Evolutionary conservation across 2,888 invertebrate species (phyloP), one percentile per base, ranked within the genome.

Genomic region (Ecliptopera silaceata): DNA sequence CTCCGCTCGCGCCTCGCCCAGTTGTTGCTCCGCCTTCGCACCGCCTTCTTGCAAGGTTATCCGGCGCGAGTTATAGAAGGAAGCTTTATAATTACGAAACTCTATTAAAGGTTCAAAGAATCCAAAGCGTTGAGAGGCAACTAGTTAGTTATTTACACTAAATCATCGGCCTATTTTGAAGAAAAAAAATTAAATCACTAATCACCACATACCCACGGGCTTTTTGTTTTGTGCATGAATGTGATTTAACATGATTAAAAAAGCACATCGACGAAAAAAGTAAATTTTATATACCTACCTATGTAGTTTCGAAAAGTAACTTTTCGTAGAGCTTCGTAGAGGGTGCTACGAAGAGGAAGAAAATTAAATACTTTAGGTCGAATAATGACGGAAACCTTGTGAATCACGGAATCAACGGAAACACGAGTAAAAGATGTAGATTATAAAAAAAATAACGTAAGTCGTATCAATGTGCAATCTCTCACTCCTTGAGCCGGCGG

Each of bases 1-100:
- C 74, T 51, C 11, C 29, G 10, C 38, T 18, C 38, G 72, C 75
- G 68, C 79, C 82, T 78, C 83, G 71, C 84, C 84, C 72, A 69
- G 64, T 49, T 43, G 41, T n/a, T 42, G 66, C 68, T 38, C 80
- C 80, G 75, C 80, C 79, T 65, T 59, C 69, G 60, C 6, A 53
- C 68, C 66, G 64, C 66, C 69, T 64, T 60, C 56, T 50, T 50
- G 22, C 22, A 51, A 57, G 51, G 29, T 22, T 42, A 41, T 17
- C 45, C 64, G 69, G 63, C 44, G 38, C 61, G 63, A 75, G 66
- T 56, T 31, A 75, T 22, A 64, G 66, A 71, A 63, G 61, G 4
- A 1, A 58, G 61, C 68, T 63, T 31, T 36, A 8, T 36, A 26
- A 26, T 15, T 36, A 41, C 4, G 12, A 22, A 41, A 8, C 20